A percentile compares a stretch with the other conserved stretches of the same genome.
phyloP scores from a whole-genome alignment of 2,888 invertebrate species.

The Trachelus troglodyta region DNA sequence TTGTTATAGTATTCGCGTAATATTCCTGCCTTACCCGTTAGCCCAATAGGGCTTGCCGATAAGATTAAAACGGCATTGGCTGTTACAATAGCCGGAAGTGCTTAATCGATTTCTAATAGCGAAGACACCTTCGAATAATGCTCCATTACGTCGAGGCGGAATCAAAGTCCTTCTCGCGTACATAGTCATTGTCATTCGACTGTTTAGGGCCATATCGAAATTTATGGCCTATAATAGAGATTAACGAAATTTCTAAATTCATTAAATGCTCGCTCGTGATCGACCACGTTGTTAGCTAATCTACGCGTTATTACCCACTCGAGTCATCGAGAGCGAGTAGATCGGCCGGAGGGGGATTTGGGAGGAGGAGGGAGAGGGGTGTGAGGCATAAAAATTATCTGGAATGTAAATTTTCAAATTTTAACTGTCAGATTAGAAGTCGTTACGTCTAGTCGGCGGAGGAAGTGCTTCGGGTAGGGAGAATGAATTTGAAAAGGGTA shows the following conservation, averaged over 20 bases:
- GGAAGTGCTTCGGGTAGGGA: constrained; percentile 1
- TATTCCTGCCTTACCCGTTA: not conserved
- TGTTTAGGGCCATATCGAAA: constrained; percentile 6
- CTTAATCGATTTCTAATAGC: not conserved
- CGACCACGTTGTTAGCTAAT: constrained; percentile 29
- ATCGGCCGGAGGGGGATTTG: not conserved
- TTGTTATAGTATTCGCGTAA: not conserved
- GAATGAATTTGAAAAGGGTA: not conserved
- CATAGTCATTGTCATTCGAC: constrained; percentile 14
- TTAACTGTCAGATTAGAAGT: constrained; percentile 20
- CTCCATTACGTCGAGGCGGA: constrained; percentile 17
- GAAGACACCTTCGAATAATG: constrained; percentile 21
- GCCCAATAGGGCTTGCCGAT: not conserved
- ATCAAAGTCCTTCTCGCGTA: not conserved
- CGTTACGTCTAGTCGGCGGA: constrained; percentile 6
- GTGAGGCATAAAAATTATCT: constrained; percentile 19
- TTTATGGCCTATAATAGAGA: constrained; percentile 31
- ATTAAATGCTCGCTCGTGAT: constrained; percentile 24
- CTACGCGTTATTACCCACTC: constrained; percentile 22
- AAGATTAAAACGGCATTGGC: not conserved
- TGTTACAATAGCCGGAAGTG: not conserved
- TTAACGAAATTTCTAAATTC: constrained; percentile 38
- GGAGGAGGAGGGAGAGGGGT: not conserved
- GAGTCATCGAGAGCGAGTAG: not conserved
- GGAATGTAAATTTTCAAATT: constrained; percentile 20